Evolutionary conservation across 2,797 vertebrate species (phyloP).

Genomic region (Halcyon leucocephala): DNA sequence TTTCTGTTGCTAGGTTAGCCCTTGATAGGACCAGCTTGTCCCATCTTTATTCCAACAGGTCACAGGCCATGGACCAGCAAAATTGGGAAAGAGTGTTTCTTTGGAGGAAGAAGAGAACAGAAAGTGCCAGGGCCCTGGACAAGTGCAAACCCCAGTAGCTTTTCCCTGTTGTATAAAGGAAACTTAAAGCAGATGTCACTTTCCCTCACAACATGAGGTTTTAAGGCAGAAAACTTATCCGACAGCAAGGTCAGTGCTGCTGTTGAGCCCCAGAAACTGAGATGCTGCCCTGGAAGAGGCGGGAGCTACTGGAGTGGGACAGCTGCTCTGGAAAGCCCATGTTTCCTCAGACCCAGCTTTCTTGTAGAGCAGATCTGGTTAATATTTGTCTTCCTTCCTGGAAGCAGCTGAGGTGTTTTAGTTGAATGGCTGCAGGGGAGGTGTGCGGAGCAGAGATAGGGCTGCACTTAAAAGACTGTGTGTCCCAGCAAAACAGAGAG

Average conservation of each 20-base stretch:
- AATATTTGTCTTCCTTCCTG: background rate
- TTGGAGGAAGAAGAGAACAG: background rate
- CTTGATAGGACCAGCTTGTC: background rate
- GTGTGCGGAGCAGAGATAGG: background rate
- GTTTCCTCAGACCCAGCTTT: background rate
- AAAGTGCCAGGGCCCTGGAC: background rate
- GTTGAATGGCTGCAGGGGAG: background rate
- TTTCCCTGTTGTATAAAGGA: background rate
- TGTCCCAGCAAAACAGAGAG: background rate
- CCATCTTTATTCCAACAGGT: background rate
- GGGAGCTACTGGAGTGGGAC: accelerated
- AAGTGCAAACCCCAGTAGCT: background rate
- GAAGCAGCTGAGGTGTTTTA: background rate
- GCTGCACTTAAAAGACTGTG: background rate
- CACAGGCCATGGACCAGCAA: accelerated
- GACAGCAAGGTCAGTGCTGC: accelerated
- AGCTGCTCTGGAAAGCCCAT: background rate
- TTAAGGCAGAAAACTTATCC: background rate
- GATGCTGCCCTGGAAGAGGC: background rate
- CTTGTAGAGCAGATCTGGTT: background rate
- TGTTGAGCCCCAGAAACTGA: accelerated
- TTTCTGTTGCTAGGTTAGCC: background rate
- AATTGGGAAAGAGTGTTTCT: accelerated
- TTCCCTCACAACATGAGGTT: background rate
- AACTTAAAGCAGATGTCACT: background rate